Evolutionary conservation across 1,140 invertebrate genomes (phyloP), one percentile per base, ranked within the genome.

Genomic region (Branchinecta lynchi): DNA sequence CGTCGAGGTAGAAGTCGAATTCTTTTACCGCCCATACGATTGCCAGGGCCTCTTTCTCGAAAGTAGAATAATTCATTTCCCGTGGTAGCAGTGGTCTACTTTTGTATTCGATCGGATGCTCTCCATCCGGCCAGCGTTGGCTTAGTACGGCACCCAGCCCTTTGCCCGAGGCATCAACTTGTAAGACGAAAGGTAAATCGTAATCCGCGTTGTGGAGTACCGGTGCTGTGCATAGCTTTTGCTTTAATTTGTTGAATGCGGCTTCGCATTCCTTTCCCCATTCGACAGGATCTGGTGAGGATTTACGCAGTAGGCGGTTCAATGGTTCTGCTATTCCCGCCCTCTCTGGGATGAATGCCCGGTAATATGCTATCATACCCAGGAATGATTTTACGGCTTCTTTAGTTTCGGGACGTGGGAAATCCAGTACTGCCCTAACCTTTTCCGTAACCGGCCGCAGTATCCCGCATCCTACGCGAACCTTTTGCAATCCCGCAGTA

Each of bases 401-500:
- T 21, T 20, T n/a, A 12, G 20, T 43, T 7, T 10, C 0, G 5
- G 78, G 78, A 17, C 32, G 67, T 2, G 76, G 75, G 70, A 75
- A 76, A 45, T 78, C 68, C 20, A 71, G 44, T 21, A 81, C 77
- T 7, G 78, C 76, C 17, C 71, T 44, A 43, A 80, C 74, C 73
- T 80, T 79, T 21, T 73, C 70, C 1, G 76, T 73, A 69, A 79
- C 76, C 3, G 76, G 75, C 8, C 66, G 21, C 3, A 81, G 71
- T n/a, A 75, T 77, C 1, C 74, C 70, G 7, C 70, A 45, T 20
- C 73, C 71, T 8, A 80, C 43, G 45, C 71, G 17, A 45, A 66
- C 3, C 8, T 65, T 70, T 72, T 72, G 43, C 73, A 73, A 9
- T 72, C 17, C 15, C 69, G 21, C 7, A 76, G 65, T 15, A 74